phyloP scores from a whole-genome alignment of 2,888 invertebrate genomes.

The Holacanthella duospinosa region DNA sequence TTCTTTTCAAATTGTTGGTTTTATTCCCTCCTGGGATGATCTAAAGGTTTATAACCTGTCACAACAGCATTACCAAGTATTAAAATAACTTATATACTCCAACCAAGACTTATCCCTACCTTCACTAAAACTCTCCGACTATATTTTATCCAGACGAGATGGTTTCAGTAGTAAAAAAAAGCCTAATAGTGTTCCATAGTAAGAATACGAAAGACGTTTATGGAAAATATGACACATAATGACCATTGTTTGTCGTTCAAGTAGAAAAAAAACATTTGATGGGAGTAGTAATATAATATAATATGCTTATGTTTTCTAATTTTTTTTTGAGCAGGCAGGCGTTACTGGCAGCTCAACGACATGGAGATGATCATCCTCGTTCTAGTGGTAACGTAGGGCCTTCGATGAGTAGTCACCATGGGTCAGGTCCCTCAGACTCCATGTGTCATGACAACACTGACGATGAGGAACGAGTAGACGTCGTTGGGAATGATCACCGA shows the following conservation, averaged over 20 bases:
- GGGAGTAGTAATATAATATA: too few relatives aligned
- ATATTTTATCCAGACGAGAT: neutral
- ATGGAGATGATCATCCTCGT: conserved; percentile 40
- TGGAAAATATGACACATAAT: too few relatives aligned
- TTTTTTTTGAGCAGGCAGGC: conserved; percentile 58
- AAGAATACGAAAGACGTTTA: too few relatives aligned
- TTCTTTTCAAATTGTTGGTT: neutral
- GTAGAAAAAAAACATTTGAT: too few relatives aligned
- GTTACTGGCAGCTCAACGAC: conserved; percentile 46
- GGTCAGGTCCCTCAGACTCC: conserved; percentile 37
- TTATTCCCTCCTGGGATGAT: neutral
- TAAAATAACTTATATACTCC: too few relatives aligned
- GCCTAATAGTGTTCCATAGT: too few relatives aligned
- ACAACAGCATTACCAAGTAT: neutral
- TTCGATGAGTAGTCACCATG: conserved; percentile 35
- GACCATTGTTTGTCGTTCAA: too few relatives aligned
- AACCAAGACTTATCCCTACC: too few relatives aligned
- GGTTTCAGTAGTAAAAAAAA: too few relatives aligned
- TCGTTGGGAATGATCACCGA: conserved; percentile 62
- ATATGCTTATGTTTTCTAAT: too few relatives aligned
- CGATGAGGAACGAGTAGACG: conserved; percentile 77
- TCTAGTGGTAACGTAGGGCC: conserved; percentile 34
- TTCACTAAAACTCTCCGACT: too few relatives aligned
- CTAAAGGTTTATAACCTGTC: neutral
- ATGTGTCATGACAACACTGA: conserved; percentile 46